Conservation (phyloP, 1,140 invertebrate species). For the Bombus balteatus region DNA sequence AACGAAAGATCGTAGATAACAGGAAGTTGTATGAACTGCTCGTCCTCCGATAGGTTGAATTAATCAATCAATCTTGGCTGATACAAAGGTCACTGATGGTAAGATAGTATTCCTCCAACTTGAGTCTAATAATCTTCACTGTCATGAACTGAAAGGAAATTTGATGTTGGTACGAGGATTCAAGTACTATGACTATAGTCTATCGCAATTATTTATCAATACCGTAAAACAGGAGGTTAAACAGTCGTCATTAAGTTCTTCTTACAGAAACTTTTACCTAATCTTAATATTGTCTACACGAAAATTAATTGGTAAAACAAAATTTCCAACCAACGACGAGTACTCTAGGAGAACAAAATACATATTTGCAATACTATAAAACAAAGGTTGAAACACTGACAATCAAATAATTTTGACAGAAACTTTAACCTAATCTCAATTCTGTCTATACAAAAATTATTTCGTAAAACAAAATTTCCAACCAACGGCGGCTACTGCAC, state of each 20-base stretch:
- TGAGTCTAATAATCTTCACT: neutral
- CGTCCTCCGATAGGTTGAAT: neutral
- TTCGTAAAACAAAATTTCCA: neutral
- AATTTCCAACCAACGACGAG: neutral
- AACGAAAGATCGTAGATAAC: neutral
- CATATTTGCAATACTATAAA: too few species aligned
- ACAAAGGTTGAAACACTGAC: too few species aligned
- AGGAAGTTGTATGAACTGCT: neutral
- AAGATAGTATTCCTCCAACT: neutral
- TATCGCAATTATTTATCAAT: too few species aligned
- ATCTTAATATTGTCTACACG: neutral
- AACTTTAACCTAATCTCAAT: neutral
- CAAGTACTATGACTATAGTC: too few species aligned
- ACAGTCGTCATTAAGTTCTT: too few species aligned
- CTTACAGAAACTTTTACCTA: neutral
- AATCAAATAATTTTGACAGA: too few species aligned
- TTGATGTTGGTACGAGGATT: neutral
- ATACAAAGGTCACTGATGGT: neutral
- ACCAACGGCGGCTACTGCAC: neutral
- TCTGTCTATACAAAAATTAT: neutral
- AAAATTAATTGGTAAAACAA: neutral
- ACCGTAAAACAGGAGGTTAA: neutral
- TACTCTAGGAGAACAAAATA: neutral
- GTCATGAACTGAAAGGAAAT: neutral
- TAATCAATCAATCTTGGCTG: neutral